Evolutionary conservation across 2,797 vertebrate species (phyloP).

Genomic region (Acropternis orthonyx): DNA sequence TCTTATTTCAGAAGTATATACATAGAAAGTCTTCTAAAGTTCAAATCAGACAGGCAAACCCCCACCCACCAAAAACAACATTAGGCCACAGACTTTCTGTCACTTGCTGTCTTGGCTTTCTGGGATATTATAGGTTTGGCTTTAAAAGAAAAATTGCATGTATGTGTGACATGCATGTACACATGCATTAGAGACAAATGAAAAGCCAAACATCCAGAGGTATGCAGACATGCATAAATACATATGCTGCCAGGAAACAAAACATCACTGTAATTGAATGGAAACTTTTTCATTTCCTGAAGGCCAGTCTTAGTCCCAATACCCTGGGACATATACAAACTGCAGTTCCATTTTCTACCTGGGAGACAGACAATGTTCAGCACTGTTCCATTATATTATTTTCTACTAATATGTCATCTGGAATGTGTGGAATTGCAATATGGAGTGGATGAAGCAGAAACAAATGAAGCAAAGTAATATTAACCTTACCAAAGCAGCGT

Average conservation of each 20-base stretch:
- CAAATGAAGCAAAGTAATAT: not conserved
- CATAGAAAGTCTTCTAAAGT: not conserved
- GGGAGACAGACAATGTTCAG: not conserved
- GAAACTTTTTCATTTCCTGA: conserved; percentile 10
- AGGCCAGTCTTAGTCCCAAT: not conserved
- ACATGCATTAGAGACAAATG: not conserved
- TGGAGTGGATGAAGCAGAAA: not conserved
- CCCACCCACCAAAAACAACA: not conserved
- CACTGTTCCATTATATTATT: not conserved
- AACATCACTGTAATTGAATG: not conserved
- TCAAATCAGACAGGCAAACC: not conserved
- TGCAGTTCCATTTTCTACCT: not conserved
- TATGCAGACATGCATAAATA: not conserved
- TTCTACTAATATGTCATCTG: not conserved
- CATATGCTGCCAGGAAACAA: not conserved
- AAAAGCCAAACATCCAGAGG: accelerated
- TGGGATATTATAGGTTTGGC: not conserved
- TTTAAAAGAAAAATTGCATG: not conserved
- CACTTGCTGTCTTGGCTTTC: not conserved
- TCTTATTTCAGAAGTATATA: conserved; percentile 1
- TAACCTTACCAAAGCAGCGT: not conserved
- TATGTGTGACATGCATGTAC: not conserved
- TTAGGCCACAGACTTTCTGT: not conserved
- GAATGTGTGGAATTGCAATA: not conserved
- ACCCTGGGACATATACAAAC: not conserved